Evolutionary conservation across 2,113 vertebrate species (phyloP).

Genomic region (Phoenicopterus ruber): DNA sequence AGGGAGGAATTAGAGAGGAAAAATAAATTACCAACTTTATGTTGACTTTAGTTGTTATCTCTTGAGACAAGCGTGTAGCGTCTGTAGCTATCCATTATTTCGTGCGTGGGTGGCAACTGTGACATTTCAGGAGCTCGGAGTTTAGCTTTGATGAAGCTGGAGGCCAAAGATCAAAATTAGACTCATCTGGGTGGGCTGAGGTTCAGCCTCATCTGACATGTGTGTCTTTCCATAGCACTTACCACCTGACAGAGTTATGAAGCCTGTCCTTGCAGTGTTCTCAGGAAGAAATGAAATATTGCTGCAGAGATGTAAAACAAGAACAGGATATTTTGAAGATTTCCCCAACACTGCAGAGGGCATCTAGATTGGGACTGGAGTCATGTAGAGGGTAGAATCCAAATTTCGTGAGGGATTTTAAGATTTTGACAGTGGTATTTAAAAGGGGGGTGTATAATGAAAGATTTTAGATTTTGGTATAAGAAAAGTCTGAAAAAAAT

Average conservation of each 20-base stretch:
- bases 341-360: neutral
- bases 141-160: neutral
- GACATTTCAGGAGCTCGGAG: constrained; percentile 24
- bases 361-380: neutral
- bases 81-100: neutral
- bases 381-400: neutral
- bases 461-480: neutral
- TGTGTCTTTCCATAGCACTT: neutral
- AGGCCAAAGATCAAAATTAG: constrained; percentile 19
- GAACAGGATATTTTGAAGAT: neutral
- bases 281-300: neutral
- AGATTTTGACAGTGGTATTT: neutral
- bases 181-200: neutral
- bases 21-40: neutral
- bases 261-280: neutral
- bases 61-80: neutral
- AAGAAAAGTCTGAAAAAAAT: neutral
- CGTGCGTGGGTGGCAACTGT: neutral
- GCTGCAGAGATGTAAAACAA: neutral
- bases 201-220: neutral
- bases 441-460: neutral
- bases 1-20: neutral
- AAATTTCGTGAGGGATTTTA: neutral
- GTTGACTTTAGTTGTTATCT: neutral
- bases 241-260: neutral